Base-by-base conservation (phyloP, 2,888 invertebrate genomes). In the Nebria brevicollis region DNA sequence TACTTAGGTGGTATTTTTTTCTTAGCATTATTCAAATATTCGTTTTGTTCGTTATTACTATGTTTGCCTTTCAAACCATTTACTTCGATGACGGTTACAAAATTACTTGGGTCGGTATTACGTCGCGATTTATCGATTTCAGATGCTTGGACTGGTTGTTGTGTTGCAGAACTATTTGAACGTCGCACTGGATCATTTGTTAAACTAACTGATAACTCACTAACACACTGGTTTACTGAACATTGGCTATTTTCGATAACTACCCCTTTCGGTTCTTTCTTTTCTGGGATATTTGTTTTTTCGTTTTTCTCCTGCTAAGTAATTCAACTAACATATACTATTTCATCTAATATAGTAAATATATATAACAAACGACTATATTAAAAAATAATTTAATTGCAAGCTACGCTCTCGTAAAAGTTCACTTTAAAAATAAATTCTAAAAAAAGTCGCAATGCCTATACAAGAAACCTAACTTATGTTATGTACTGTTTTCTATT, bases 81-180 rank as follows among this genome's bases (percentile, higher is more conserved):
- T 66, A 96, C 96, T 92, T 96, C 95, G 86, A 96, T 96, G 84
- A 96, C 96, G 83, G 96, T 96, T 84, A 96, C 94, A 90, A 96
- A 96, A 89, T 95, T 91, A 85, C 91, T 91, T 43, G 91, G 90
- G 86, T 91, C 90, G 82, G 89, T 88, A 86, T 89, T 88, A 84
- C 84, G 82, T 83, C 85, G 84, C 77, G 80, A 86, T 85, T 84
- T 85, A 64, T 82, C 77, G 64, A 77, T 83, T 65, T 82, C 83
- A 13, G 11, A 11, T 54, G 54, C 54, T 13, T 54, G 54, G 54
- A 54, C 54, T 43, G 68, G 54, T 42, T 82, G 41, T 66, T 86
- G 85, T 34, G 81, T 83, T 26, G 75, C 82, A 0, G 85, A 81
- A 75, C 74, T 75, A 54, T 81, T 72, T 77, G 80, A 74, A 43